Base-by-base conservation (phyloP, 2,888 invertebrate species). In the Chouioia cunea region DNA sequence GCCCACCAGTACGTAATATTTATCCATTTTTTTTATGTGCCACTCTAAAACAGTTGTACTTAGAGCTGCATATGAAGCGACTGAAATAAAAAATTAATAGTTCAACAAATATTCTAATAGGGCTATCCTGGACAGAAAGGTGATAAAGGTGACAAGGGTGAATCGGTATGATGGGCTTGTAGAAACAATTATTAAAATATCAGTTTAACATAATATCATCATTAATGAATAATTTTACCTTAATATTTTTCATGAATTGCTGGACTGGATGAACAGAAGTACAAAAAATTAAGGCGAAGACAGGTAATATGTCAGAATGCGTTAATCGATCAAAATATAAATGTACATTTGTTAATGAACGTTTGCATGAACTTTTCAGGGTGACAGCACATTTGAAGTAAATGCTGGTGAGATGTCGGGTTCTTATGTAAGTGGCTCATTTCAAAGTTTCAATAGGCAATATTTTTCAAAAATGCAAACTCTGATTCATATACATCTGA, bases 111-210 rank as follows among this genome's bases (percentile, higher is more conserved):
- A 60, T 72, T 69, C 47, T 48, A 79, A 58, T 77, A 88, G 77
- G 96, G 96, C 2, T 95, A 95, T 86, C 95, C 96, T 2, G 96
- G 96, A 46, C 89, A 91, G 76, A 95, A 94, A 86, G 96, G 97
- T 36, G 95, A 96, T 80, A 96, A 95, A 83, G 96, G 97, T 46
- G 95, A 96, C 84, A 95, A 96, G 83, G 96, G 96, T 44, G 96
- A 96, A 89, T 95, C 95, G 90, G 95, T 95, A 89, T 92, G 92
- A 89, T 64, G 20, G 76, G 65, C 46, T 56, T 65, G 75, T 47
- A 47, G 12, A 36, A 36, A 0, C 53, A 27, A 58, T 47, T 46
- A 15, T 53, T 47, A 43, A 22, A 36, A 0, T 36, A 4, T 36
- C 2, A n/a, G n/a, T n/a, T n/a, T n/a, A n/a, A 48, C 14, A 36